phyloP scores from a whole-genome alignment of 2,113 vertebrate species.

The Takifugu bimaculatus region DNA sequence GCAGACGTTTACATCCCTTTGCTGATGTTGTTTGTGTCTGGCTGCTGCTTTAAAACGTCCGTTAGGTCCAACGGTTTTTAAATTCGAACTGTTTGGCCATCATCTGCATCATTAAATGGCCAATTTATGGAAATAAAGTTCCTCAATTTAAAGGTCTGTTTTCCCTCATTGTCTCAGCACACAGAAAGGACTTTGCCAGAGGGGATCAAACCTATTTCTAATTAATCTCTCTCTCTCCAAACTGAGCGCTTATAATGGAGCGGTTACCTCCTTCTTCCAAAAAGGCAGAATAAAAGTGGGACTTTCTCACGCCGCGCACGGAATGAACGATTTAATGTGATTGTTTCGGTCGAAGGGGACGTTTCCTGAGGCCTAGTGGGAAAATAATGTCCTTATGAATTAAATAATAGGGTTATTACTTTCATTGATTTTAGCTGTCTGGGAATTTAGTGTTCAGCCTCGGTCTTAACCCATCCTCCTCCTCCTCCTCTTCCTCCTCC shows the following conservation, averaged over 20 bases:
- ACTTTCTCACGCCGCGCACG: conserved; percentile 56
- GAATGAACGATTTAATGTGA: conserved; percentile 71
- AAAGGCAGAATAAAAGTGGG: conserved; percentile 40
- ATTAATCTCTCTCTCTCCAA: conserved; percentile 66
- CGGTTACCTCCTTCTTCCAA: background rate
- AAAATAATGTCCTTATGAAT: conserved; percentile 74
- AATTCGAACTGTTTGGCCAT: too few species aligned
- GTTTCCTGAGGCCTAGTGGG: conserved; percentile 70
- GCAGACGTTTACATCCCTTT: too few species aligned
- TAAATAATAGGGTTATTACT: conserved; percentile 75
- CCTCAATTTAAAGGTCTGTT: background rate
- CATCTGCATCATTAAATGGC: too few species aligned
- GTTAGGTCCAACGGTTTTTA: too few species aligned
- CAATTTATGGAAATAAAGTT: too few species aligned
- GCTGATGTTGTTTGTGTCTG: too few species aligned
- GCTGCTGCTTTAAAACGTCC: too few species aligned
- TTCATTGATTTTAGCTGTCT: conserved; percentile 76
- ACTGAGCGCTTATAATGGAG: conserved; percentile 60
- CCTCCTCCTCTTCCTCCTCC: conserved; percentile 48
- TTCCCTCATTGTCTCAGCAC: background rate
- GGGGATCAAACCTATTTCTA: conserved; percentile 52
- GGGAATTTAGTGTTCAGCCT: conserved; percentile 66
- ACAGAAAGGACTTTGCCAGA: conserved; percentile 24
- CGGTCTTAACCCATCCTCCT: conserved; percentile 56
- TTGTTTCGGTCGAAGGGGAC: conserved; percentile 73